A percentile compares a stretch with the other conserved stretches of the same genome.
These are phyloP conservation scores for Danio jaintianensis DNA, from an alignment of 2,797 vertebrate species.

Conservation along the genomic window DNA sequence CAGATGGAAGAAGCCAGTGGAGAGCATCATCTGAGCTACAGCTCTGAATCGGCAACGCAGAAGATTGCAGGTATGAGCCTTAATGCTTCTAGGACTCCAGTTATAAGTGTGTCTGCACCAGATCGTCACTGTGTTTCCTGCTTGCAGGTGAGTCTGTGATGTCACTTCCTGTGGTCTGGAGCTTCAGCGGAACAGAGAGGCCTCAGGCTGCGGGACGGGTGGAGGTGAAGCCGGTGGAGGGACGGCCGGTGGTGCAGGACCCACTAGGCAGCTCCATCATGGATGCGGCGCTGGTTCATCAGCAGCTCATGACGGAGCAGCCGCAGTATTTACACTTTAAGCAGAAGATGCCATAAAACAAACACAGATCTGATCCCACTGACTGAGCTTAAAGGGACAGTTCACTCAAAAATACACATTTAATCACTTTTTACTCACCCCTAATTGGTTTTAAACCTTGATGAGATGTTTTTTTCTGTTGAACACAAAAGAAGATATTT, in stretches of 20 bases:
- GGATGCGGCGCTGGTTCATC: constrained; percentile 53
- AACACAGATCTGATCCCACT: not conserved
- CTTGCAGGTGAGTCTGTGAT: constrained; percentile 62
- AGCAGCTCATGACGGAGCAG: constrained; percentile 33
- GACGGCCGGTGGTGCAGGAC: constrained; percentile 66
- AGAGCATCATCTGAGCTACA: constrained; percentile 64
- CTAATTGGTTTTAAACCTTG: too few relatives aligned
- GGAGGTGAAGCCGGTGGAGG: constrained; percentile 56
- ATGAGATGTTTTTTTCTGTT: too few relatives aligned
- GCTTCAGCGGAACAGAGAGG: constrained; percentile 37
- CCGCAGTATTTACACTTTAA: constrained; percentile 3
- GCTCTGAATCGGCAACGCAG: constrained; percentile 62
- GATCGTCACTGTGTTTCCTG: not conserved
- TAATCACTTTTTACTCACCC: too few relatives aligned
- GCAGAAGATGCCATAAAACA: not conserved
- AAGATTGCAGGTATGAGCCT: constrained; percentile 62
- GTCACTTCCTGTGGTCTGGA: constrained; percentile 54
- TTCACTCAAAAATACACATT: not conserved
- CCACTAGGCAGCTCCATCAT: constrained; percentile 74
- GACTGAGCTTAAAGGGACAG: not conserved
- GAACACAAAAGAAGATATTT: too few relatives aligned
- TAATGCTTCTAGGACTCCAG: not conserved
- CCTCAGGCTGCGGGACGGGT: constrained; percentile 22
- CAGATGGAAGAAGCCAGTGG: constrained; percentile 69
- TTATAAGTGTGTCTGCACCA: not conserved